phyloP scores from a whole-genome alignment of 2,888 invertebrate species.

The Onchidella celtica region DNA sequence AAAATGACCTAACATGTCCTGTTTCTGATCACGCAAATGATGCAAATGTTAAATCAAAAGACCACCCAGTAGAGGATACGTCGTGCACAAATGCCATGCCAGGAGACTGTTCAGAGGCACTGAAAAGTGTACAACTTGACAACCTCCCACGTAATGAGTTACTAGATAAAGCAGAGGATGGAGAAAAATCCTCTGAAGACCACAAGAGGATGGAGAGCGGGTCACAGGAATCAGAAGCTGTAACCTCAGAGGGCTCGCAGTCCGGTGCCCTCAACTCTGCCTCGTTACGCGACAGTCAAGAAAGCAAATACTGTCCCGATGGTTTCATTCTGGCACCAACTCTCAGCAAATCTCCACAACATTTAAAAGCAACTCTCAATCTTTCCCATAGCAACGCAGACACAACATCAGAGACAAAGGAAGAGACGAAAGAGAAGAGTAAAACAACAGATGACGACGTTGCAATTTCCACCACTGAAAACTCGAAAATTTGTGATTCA shows the following conservation, averaged over 20 bases:
- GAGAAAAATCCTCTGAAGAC: no score
- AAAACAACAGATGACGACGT: background rate
- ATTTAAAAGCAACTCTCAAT: conserved; percentile 29
- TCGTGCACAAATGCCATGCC: background rate
- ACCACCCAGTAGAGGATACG: background rate
- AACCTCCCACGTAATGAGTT: conserved; percentile 7
- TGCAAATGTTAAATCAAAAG: background rate
- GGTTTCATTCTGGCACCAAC: conserved; percentile 48
- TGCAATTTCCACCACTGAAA: background rate
- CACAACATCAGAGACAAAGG: background rate
- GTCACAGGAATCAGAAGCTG: background rate
- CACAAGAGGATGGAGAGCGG: no score
- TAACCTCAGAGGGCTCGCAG: background rate
- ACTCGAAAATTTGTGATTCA: background rate
- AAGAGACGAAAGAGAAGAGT: background rate
- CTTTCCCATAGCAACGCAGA: background rate
- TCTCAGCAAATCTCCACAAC: conserved; percentile 47
- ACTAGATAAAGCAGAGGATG: background rate
- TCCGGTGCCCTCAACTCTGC: conserved; percentile 24
- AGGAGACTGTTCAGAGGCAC: background rate
- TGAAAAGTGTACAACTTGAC: background rate
- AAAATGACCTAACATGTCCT: background rate
- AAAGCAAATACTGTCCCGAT: conserved; percentile 46
- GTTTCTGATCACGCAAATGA: background rate
- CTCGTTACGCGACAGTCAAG: conserved; percentile 24